These are phyloP conservation scores for Ophonus ardosiacus DNA, from an alignment of 2,888 invertebrate genomes.

Conservation along the genomic window DNA sequence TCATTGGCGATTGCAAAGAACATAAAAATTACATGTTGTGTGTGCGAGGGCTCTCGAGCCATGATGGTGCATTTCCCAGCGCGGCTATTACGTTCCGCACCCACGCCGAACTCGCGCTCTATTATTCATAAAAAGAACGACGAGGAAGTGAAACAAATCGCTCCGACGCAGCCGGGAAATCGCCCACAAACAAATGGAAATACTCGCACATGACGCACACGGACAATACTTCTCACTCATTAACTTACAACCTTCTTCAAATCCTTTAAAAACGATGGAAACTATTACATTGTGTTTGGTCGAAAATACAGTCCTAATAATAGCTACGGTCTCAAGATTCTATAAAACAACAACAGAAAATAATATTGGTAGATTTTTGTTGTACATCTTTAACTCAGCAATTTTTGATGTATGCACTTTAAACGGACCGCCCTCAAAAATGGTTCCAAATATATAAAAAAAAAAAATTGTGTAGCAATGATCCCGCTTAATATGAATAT, in stretches of 20 bases:
- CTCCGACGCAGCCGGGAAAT: conserved; percentile 48
- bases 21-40: conserved; percentile 63
- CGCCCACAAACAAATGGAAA: conserved; percentile 15
- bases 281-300: too few species aligned
- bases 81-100: conserved; percentile 59
- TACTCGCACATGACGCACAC: conserved; percentile 10
- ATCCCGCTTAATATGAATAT: too few species aligned
- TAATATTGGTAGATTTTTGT: too few species aligned
- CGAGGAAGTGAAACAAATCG: conserved; percentile 62
- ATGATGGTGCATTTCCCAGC: conserved; percentile 61
- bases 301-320: too few species aligned
- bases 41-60: conserved; percentile 35
- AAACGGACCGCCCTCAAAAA: too few species aligned
- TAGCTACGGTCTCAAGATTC: too few species aligned
- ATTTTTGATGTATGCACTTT: too few species aligned
- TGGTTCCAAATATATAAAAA: too few species aligned
- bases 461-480: too few species aligned
- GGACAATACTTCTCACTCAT: not conserved
- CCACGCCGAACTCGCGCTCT: conserved; percentile 49
- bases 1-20: conserved; percentile 63
- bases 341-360: too few species aligned
- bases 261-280: not conserved
- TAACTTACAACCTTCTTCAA: not conserved
- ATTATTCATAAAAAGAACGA: conserved; percentile 62
- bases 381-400: too few species aligned